Evolutionary conservation across 2,888 invertebrate species (phyloP).

Genomic region (Lepidochitona cinerea): DNA sequence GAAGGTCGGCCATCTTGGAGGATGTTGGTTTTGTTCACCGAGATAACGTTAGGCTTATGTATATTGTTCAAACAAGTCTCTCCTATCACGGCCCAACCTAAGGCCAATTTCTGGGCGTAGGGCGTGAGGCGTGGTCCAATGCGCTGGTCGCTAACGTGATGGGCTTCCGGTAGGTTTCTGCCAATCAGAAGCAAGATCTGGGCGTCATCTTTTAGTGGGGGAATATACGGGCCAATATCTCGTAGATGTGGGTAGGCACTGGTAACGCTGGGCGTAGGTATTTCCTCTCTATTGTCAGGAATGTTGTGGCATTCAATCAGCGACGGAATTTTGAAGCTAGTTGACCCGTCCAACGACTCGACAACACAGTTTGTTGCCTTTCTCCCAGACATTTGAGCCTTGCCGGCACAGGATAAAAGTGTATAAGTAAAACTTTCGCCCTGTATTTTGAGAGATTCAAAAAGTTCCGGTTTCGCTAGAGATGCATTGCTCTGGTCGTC

Average conservation of each 20-base stretch:
- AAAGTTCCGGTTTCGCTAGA: conserved; percentile 23
- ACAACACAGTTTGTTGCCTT: conserved; percentile 16
- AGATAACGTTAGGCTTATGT: conserved; percentile 13
- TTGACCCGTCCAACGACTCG: conserved; percentile 17
- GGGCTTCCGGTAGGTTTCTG: conserved; percentile 21
- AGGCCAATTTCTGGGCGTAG: conserved; percentile 17
- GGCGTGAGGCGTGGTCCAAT: conserved; percentile 17
- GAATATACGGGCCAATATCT: conserved; percentile 11
- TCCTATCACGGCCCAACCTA: conserved; percentile 24
- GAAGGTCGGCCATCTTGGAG: conserved; percentile 13
- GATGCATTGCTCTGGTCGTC: conserved; percentile 37
- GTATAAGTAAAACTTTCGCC: conserved; percentile 7
- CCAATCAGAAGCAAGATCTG: conserved; percentile 22
- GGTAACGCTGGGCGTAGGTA: conserved; percentile 28
- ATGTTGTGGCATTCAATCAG: conserved; percentile 30
- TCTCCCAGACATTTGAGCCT: conserved; percentile 11
- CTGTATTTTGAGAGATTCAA: conserved; percentile 17
- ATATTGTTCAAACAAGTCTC: conserved; percentile 16
- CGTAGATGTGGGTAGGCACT: conserved; percentile 10
- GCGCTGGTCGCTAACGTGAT: conserved; percentile 19
- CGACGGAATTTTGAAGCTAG: conserved; percentile 12
- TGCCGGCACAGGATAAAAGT: conserved; percentile 30
- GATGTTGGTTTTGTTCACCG: conserved; percentile 17
- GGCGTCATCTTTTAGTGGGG: conserved; percentile 12
- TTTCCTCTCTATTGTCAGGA: conserved; percentile 23